Conservation (phyloP, 2,797 vertebrate species). For the Sebastes matsubarae region DNA sequence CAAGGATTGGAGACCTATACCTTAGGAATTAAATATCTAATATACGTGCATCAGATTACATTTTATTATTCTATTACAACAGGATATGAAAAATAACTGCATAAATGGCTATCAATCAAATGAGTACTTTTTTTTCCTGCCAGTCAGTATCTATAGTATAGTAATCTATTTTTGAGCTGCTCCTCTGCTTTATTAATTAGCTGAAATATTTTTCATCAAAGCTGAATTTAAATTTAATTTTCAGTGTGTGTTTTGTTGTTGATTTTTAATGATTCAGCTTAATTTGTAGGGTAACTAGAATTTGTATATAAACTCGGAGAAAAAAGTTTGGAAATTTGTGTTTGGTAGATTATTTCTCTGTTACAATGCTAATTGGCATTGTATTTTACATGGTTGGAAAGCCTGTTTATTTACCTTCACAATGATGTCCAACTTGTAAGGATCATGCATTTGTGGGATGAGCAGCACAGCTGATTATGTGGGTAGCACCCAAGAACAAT, state of each 20-base stretch:
- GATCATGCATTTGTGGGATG: no score
- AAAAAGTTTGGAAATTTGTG: no score
- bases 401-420: no score
- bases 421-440: no score
- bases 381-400: no score
- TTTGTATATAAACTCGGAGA: not conserved
- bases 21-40: not conserved
- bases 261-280: not conserved
- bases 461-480: no score
- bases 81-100: not conserved
- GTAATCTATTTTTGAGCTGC: not conserved
- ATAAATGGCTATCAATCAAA: not conserved
- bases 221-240: not conserved
- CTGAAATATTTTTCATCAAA: not conserved
- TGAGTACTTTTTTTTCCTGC: no score
- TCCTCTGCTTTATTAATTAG: not conserved
- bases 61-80: not conserved
- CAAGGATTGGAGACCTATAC: not conserved
- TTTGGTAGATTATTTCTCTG: no score
- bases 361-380: no score
- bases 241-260: not conserved
- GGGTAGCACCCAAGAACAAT: no score
- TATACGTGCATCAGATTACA: not conserved
- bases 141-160: not conserved
- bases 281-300: not conserved